phyloP scores from a whole-genome alignment of 2,888 invertebrate species.

The Leuctra nigra region DNA sequence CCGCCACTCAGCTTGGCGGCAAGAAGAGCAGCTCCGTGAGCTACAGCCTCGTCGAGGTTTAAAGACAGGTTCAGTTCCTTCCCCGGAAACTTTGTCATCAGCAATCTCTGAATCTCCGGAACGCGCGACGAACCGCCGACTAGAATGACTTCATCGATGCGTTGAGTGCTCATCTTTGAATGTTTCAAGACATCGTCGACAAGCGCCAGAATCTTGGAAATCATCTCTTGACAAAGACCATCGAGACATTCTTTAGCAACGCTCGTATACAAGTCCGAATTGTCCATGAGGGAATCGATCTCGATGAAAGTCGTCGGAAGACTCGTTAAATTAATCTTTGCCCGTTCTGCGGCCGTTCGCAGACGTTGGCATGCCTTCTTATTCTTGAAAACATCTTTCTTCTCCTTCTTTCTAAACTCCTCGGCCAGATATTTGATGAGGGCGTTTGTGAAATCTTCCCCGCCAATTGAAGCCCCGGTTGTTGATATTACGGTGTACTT shows the following conservation, averaged over 20 bases:
- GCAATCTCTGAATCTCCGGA: conserved; percentile 93
- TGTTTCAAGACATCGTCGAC: conserved; percentile 91
- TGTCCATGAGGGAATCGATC: conserved; percentile 92
- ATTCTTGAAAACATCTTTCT: conserved; percentile 80
- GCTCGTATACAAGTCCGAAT: conserved; percentile 90
- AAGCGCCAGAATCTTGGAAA: conserved; percentile 92
- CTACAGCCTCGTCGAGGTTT: conserved; percentile 98
- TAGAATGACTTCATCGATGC: conserved; percentile 84
- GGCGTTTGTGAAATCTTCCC: too few species aligned
- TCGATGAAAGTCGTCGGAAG: conserved; percentile 89
- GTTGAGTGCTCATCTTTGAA: conserved; percentile 91
- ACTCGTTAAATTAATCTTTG: conserved; percentile 79
- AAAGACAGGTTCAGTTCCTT: conserved; percentile 95
- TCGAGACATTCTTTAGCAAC: conserved; percentile 96
- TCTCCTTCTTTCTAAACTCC: conserved; percentile 89
- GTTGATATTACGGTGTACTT: too few species aligned
- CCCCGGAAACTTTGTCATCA: conserved; percentile 88
- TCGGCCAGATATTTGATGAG: conserved; percentile 80
- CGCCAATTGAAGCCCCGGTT: too few species aligned
- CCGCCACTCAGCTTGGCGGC: conserved; percentile 84
- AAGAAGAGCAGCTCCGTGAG: conserved; percentile 94
- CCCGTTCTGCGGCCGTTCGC: conserved; percentile 86
- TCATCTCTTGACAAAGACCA: conserved; percentile 91
- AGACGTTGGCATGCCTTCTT: conserved; percentile 86
- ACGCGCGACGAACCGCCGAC: conserved; percentile 97